Evolutionary conservation across 2,113 vertebrate species (phyloP), one percentile per base, ranked within the genome.

Genomic region (Sialia sialis): DNA sequence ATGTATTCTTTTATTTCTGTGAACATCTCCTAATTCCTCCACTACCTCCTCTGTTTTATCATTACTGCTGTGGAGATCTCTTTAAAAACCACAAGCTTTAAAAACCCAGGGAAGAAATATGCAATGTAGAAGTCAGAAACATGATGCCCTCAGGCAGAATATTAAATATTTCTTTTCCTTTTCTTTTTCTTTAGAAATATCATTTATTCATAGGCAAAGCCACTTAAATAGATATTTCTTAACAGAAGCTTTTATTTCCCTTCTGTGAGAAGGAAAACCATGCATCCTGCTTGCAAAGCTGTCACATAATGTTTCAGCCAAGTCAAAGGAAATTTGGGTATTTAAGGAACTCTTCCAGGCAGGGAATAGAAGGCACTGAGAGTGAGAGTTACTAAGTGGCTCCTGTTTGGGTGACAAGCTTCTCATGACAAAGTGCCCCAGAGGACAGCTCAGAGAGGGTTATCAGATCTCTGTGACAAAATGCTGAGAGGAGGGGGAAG

Each of bases 181-280:
- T 68, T 58, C 66, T 25, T 58, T 69, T 39, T 81, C 67, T 59
- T 16, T 12, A 60, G 27, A 80, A 88, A 43, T 70, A 91, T 63
- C 6, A 90, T 91, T 92, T 91, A 82, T 94, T 94, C 54, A 67
- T 81, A 87, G 86, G 58, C 54, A 86, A 73, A 84, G 21, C 11
- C 44, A 84, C 39, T 93, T 80, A 90, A 93, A 86, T 13, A 91
- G 62, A 20, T 87, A 67, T 56, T 82, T 80, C 64, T 21, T 78
- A 92, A 80, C 32, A 64, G 80, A 52, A 79, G 18, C 32, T 64
- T 82, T 72, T 89, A 21, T 39, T 89, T 84, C 44, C 29, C 32
- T 76, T 91, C 62, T 46, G 43, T 46, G 18, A 73, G 67, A 76
- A 76, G 6, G 38, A 83, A 79, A 76, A 18, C 6, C 62, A 30